Conservation (phyloP, 2,797 vertebrate species). For the Mus minutoides region DNA sequence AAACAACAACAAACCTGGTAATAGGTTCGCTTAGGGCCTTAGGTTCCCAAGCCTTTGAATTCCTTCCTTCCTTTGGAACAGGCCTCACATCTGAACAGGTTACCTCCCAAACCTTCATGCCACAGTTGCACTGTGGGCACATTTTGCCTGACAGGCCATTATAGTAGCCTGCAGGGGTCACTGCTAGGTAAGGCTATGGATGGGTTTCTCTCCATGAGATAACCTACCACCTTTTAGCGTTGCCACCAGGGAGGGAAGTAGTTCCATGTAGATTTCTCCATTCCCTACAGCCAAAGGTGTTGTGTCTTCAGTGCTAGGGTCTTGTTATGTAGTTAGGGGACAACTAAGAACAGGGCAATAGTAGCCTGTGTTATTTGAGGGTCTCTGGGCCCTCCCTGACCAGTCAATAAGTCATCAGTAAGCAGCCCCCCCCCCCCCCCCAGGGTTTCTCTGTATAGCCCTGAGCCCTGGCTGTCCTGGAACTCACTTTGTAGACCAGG, state of each 20-base stretch:
- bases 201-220: background rate
- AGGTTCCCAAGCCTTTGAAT: background rate
- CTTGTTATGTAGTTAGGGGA: background rate
- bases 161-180: background rate
- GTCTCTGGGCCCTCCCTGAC: background rate
- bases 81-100: background rate
- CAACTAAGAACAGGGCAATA: background rate
- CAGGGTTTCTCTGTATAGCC: no score
- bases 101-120: background rate
- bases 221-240: no score
- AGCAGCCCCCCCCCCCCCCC: no score
- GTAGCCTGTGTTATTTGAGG: background rate
- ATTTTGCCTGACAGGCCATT: background rate
- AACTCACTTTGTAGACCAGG: no score
- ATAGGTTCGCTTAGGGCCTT: background rate
- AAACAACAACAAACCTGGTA: background rate
- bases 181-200: background rate
- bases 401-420: background rate
- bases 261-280: background rate
- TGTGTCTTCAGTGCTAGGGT: background rate
- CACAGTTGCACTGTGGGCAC: background rate
- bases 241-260: background rate
- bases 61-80: background rate
- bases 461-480: no score
- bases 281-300: background rate